These are phyloP conservation scores for Nasua narica DNA, from an alignment of 2,797 vertebrate species.

Conservation along the genomic window DNA sequence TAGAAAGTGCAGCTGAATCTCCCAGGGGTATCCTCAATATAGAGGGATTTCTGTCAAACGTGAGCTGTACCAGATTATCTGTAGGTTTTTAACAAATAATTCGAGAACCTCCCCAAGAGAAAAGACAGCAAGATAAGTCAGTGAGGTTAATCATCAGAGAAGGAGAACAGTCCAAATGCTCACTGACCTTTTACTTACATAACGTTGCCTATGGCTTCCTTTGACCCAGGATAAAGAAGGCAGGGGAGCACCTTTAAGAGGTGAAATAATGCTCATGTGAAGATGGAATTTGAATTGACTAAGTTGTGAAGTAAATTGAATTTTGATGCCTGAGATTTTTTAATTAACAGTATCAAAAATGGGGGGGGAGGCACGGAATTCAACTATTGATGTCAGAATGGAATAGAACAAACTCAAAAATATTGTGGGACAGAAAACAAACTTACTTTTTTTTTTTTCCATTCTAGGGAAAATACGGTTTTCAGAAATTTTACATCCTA, in stretches of 20 bases:
- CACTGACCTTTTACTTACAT: not conserved
- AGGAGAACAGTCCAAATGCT: not conserved
- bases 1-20: not conserved
- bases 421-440: not conserved
- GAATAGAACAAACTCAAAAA: not conserved
- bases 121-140: not conserved
- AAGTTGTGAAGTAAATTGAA: not conserved
- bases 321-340: not conserved
- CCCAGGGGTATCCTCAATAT: not conserved
- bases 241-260: not conserved
- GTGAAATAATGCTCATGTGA: fast-evolving
- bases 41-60: not conserved
- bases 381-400: not conserved
- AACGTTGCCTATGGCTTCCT: not conserved
- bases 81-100: not conserved
- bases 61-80: not conserved
- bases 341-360: not conserved
- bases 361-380: not conserved
- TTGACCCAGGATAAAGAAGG: not conserved
- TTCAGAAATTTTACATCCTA: not conserved
- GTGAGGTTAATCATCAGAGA: not conserved
- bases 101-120: not conserved
- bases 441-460: not conserved
- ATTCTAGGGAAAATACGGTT: not conserved
- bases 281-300: not conserved